Evolutionary conservation across 1,140 invertebrate species (phyloP).

Genomic region (Vanessa atalanta): DNA sequence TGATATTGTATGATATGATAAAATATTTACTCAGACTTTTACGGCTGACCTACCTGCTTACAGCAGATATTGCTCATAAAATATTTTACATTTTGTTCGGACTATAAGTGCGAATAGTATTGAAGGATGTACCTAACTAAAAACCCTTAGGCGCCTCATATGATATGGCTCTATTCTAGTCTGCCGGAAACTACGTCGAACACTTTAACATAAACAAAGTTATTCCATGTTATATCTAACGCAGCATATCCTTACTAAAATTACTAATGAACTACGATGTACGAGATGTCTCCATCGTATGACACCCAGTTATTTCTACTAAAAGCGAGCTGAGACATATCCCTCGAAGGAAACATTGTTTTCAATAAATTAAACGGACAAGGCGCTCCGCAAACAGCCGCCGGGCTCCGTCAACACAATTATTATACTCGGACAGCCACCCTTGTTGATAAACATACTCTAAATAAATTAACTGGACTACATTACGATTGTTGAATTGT

Average conservation of each 20-base stretch:
- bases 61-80: too few species aligned
- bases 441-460: conserved; percentile 73
- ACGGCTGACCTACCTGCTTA: too few species aligned
- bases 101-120: too few species aligned
- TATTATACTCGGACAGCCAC: conserved; percentile 79
- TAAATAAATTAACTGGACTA: conserved; percentile 76
- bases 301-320: conserved; percentile 9
- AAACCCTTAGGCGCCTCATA: too few species aligned
- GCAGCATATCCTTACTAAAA: neutral
- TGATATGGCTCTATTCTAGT: too few species aligned
- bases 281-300: neutral
- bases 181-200: too few species aligned
- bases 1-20: too few species aligned
- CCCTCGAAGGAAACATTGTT: conserved; percentile 64
- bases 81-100: too few species aligned
- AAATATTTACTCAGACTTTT: too few species aligned
- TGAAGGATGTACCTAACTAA: too few species aligned
- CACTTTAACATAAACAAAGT: too few species aligned
- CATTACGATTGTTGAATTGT: conserved; percentile 21
- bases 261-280: neutral
- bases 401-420: conserved; percentile 76
- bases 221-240: neutral
- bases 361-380: conserved; percentile 77
- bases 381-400: conserved; percentile 65
- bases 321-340: conserved; percentile 29